Conservation (phyloP, 2,888 invertebrate genomes). For the Phyllotreta striolata region DNA sequence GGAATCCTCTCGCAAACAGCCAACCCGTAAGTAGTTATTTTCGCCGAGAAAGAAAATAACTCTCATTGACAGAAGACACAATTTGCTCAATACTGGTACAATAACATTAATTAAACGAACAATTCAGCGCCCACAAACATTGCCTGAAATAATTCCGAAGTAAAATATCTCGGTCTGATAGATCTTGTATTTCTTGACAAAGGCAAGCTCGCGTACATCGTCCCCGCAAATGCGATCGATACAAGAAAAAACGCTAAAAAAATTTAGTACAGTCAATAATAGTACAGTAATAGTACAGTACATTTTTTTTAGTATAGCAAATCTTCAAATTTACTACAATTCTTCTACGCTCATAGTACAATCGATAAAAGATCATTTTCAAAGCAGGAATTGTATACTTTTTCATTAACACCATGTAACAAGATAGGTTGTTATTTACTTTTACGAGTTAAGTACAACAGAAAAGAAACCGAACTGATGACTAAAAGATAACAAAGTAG, state of each 20-base stretch:
- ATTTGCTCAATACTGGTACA: constrained; percentile 37
- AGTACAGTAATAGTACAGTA: too few relatives aligned
- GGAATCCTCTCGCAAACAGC: constrained; percentile 28
- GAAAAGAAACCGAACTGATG: too few relatives aligned
- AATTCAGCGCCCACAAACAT: constrained; percentile 42
- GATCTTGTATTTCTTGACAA: constrained; percentile 29
- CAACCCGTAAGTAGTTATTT: constrained; percentile 27
- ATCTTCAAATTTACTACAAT: too few relatives aligned
- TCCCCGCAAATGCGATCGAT: constrained; percentile 23
- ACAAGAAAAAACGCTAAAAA: constrained; percentile 8
- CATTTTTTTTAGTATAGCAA: too few relatives aligned
- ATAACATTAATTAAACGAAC: constrained; percentile 44
- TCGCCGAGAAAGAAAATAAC: constrained; percentile 34
- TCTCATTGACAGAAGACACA: constrained; percentile 36
- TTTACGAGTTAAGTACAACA: too few relatives aligned
- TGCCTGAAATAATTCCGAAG: constrained; percentile 36
- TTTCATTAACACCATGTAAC: too few relatives aligned
- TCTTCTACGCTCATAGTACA: too few relatives aligned
- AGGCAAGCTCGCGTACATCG: constrained; percentile 30
- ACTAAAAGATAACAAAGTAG: too few relatives aligned
- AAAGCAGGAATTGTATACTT: too few relatives aligned
- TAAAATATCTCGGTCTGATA: constrained; percentile 34
- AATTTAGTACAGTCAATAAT: constrained; percentile 18
- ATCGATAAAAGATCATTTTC: too few relatives aligned
- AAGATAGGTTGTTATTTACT: not conserved